Percentiles rank a stretch among this genome's conserved stretches.
phyloP scores from a whole-genome alignment of 2,888 invertebrate species.

The Lithophane leautieri region DNA sequence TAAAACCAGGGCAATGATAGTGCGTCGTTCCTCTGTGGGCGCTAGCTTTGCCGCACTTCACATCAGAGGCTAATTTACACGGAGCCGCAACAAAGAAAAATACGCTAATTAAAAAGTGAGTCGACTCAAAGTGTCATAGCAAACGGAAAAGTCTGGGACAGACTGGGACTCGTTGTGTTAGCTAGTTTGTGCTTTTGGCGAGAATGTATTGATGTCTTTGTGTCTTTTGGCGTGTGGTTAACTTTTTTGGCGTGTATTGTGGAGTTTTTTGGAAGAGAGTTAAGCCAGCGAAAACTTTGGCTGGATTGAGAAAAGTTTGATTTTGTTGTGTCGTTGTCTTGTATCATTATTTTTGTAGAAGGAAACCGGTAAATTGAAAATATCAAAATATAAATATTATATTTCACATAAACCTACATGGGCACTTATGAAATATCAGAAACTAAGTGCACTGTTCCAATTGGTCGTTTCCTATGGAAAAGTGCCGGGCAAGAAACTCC shows the following conservation, averaged over 20 bases:
- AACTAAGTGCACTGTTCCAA: neutral
- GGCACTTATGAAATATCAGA: neutral
- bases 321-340: neutral
- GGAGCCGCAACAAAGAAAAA: slow-evolving; percentile 86
- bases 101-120: slow-evolving; percentile 89
- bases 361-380: neutral
- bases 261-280: neutral
- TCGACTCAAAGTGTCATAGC: slow-evolving; percentile 87
- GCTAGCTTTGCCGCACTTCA: slow-evolving; percentile 76
- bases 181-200: slow-evolving; percentile 73
- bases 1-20: slow-evolving; percentile 76
- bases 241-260: slow-evolving; percentile 31
- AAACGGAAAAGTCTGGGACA: slow-evolving; percentile 74
- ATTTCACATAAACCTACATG: neutral
- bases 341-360: neutral
- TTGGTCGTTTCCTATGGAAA: neutral
- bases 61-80: slow-evolving; percentile 88
- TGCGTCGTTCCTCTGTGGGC: slow-evolving; percentile 68
- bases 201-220: slow-evolving; percentile 62
- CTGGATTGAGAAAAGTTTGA: neutral
- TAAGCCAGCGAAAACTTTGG: neutral
- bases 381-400: neutral
- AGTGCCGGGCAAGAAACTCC: neutral
- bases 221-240: slow-evolving; percentile 52
- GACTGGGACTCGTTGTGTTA: slow-evolving; percentile 58